A percentile compares a stretch with the other conserved stretches of the same genome.
Conservation (phyloP, 2,113 vertebrate species). For the Chamaetylas fuelleborni region DNA sequence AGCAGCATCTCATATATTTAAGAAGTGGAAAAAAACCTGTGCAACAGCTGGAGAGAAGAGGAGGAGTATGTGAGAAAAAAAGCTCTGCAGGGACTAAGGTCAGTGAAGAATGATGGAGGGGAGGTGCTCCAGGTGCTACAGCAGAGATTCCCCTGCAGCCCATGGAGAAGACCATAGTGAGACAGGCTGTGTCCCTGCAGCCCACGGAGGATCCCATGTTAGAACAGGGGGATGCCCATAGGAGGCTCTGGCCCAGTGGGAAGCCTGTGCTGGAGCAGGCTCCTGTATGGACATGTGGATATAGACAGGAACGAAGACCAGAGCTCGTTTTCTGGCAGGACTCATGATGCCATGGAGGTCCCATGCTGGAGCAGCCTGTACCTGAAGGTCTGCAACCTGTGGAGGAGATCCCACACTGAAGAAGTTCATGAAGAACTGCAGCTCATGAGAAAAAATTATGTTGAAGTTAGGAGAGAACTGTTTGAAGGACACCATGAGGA, state of each 20-base stretch:
- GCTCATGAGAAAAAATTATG: not conserved
- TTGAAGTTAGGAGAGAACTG: not conserved
- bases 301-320: not conserved
- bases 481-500: not conserved
- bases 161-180: not conserved
- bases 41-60: not conserved
- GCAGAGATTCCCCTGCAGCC: not conserved
- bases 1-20: not conserved
- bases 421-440: not conserved
- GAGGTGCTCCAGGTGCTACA: not conserved
- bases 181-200: not conserved
- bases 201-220: not conserved
- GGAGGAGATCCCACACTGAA: not conserved
- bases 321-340: not conserved
- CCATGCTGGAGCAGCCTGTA: not conserved
- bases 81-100: not conserved
- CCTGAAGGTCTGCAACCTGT: not conserved
- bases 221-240: not conserved
- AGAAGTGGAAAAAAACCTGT: not conserved
- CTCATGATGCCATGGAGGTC: not conserved
- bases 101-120: not conserved
- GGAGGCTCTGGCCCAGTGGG: not conserved
- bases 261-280: not conserved
- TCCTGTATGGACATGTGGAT: not conserved
- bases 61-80: not conserved